These are phyloP conservation scores for Euura lappo DNA, from an alignment of 1,140 invertebrate genomes.

Conservation along the genomic window DNA sequence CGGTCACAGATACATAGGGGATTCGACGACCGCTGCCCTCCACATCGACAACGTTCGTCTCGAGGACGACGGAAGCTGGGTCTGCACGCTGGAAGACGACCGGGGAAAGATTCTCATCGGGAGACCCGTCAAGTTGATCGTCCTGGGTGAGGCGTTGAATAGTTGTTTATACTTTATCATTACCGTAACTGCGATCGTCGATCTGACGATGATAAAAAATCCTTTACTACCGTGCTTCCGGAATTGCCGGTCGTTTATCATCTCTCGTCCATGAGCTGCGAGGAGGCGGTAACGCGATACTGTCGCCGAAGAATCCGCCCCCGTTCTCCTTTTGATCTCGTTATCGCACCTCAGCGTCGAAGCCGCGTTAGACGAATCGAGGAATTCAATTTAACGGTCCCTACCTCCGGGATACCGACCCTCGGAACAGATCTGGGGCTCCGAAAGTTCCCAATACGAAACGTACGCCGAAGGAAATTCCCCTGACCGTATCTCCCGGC, in stretches of 20 bases:
- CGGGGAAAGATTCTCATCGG: slow-evolving; percentile 65
- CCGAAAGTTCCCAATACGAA: background rate
- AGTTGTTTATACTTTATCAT: background rate
- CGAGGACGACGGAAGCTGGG: slow-evolving; percentile 74
- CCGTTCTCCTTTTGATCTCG: background rate
- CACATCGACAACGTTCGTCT: slow-evolving; percentile 72
- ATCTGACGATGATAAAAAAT: too few relatives aligned
- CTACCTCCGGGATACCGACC: too few relatives aligned
- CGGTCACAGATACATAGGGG: slow-evolving; percentile 60
- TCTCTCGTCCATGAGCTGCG: too few relatives aligned
- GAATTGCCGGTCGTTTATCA: too few relatives aligned
- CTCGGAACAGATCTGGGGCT: too few relatives aligned
- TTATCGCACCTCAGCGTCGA: background rate
- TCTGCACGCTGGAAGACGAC: slow-evolving; percentile 69
- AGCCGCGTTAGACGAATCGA: background rate
- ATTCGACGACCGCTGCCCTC: slow-evolving; percentile 65
- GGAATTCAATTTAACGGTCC: background rate
- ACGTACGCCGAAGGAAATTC: background rate
- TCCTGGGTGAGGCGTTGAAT: slow-evolving; percentile 65
- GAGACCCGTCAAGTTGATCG: slow-evolving; percentile 68
- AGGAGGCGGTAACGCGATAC: too few relatives aligned
- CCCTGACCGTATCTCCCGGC: background rate
- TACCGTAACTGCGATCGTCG: too few relatives aligned
- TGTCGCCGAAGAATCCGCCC: background rate
- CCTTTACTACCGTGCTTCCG: too few relatives aligned